These are phyloP conservation scores for Oryzias woworae DNA, from an alignment of 2,113 vertebrate genomes.

Conservation along the genomic window DNA sequence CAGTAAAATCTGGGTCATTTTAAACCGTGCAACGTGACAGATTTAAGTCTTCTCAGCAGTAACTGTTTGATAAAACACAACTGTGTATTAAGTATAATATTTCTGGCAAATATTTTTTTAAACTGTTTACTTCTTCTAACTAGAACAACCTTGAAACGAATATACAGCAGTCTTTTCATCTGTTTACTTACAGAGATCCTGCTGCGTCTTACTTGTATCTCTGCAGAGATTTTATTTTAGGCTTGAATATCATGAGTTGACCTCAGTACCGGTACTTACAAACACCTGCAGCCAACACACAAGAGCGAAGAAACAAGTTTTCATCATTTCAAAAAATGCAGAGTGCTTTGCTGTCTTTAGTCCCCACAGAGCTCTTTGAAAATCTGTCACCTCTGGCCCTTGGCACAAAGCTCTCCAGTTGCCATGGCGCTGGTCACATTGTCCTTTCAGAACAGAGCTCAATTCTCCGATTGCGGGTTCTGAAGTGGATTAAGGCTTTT, in stretches of 20 bases:
- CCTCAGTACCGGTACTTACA: slow-evolving; percentile 2
- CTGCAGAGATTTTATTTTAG: slow-evolving; percentile 9
- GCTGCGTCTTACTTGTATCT: neutral
- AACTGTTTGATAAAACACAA: no score
- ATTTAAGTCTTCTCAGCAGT: no score
- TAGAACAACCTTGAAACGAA: no score
- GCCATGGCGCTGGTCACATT: slow-evolving; percentile 67
- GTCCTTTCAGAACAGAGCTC: slow-evolving; percentile 56
- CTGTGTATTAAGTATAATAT: no score
- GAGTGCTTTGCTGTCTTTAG: slow-evolving; percentile 49
- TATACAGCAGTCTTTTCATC: neutral
- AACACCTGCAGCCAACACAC: slow-evolving; percentile 6
- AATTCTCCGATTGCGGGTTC: slow-evolving; percentile 38
- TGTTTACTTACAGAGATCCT: neutral
- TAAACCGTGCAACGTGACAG: no score
- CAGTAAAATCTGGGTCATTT: no score
- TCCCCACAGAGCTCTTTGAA: slow-evolving; percentile 52
- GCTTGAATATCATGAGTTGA: slow-evolving; percentile 8
- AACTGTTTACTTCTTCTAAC: no score
- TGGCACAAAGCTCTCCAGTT: slow-evolving; percentile 59
- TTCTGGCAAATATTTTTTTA: no score
- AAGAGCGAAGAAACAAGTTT: slow-evolving; percentile 34
- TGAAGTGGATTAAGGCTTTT: slow-evolving; percentile 47
- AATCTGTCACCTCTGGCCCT: slow-evolving; percentile 68
- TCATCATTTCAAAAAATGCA: slow-evolving; percentile 58